Percentiles rank a stretch among this genome's conserved stretches.
phyloP scores from a whole-genome alignment of 1,140 invertebrate species.

The Papilio aristodemus region DNA sequence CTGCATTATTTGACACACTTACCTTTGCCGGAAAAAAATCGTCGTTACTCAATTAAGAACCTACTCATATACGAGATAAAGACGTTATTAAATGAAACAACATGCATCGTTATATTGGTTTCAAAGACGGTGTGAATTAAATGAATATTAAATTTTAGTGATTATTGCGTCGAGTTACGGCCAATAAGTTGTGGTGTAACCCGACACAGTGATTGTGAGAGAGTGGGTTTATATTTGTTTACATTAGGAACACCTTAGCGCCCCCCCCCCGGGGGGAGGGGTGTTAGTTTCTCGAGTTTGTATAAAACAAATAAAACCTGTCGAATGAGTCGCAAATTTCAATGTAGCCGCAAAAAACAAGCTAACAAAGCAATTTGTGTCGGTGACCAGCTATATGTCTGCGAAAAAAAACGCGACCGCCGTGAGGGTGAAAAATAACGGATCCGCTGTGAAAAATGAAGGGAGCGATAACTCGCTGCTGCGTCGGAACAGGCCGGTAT shows the following conservation, averaged over 20 bases:
- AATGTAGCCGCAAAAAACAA: conserved; percentile 8
- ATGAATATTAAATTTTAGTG: conserved; percentile 56
- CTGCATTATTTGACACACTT: conserved; percentile 30
- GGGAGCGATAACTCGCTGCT: conserved; percentile 23
- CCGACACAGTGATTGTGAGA: conserved; percentile 42
- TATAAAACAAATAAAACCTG: not conserved
- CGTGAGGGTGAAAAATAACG: conserved; percentile 38
- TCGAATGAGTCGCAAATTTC: conserved; percentile 2
- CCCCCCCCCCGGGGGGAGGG: not conserved
- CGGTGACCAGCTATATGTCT: conserved; percentile 7
- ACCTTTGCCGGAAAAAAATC: conserved; percentile 2
- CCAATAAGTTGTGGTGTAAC: conserved; percentile 48
- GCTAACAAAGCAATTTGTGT: conserved; percentile 21
- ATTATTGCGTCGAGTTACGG: conserved; percentile 44
- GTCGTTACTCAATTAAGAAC: conserved; percentile 30
- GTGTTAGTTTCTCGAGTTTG: no score
- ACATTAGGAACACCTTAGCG: not conserved
- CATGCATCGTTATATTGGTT: not conserved
- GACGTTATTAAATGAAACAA: not conserved
- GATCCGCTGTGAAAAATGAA: conserved; percentile 33
- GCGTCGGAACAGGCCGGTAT: conserved; percentile 6
- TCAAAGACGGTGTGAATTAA: conserved; percentile 46
- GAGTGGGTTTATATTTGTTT: conserved; percentile 31
- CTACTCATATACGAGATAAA: not conserved
- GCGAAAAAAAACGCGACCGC: conserved; percentile 16